Base-by-base conservation (phyloP, 2,888 invertebrate genomes). In the Polymixis flavicincta region DNA sequence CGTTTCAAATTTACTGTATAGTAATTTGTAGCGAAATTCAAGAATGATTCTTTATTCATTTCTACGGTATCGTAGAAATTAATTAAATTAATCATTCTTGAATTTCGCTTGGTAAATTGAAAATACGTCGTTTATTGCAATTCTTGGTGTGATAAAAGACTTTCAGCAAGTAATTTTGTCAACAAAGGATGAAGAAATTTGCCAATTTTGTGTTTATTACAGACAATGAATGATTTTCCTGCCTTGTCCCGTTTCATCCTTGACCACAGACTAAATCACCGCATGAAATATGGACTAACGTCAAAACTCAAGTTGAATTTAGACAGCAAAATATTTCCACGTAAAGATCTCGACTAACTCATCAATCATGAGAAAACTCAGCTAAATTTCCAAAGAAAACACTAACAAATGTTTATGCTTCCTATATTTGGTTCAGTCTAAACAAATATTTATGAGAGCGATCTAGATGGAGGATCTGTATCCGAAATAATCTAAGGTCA, bases 311-410 rank as follows among this genome's bases (percentile, higher is more conserved):
- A 67, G 54, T 78, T 66, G 69, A 74, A 81, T 80, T 75, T 72
- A 66, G 67, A 78, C 66, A 77, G 65, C 60, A 74, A 69, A 82
- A 86, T 81, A 88, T 87, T 88, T 85, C 80, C 82, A 78, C 80
- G 71, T 81, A 81, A 69, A 78, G 64, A 76, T 73, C 64, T 71
- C 61, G 32, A 72, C 70, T 76, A 66, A 71, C 80, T 81, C 76
- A 81, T 87, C 73, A 70, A 79, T 82, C 80, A 77, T 69, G 60
- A 48, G 73, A 32, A 79, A 78, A 85, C 64, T 65, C 64, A 63
- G 63, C 75, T 45, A 88, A 86, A 86, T 82, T 86, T 90, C 84
- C 85, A 89, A 89, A 85, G 88, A 88, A 89, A 90, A 91, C 87
- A 90, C 79, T 73, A 78, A 67, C 71, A 78, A 71, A 83, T 84